These are phyloP conservation scores for Theristicus caerulescens DNA, from an alignment of 2,113 vertebrate genomes.

Conservation along the genomic window DNA sequence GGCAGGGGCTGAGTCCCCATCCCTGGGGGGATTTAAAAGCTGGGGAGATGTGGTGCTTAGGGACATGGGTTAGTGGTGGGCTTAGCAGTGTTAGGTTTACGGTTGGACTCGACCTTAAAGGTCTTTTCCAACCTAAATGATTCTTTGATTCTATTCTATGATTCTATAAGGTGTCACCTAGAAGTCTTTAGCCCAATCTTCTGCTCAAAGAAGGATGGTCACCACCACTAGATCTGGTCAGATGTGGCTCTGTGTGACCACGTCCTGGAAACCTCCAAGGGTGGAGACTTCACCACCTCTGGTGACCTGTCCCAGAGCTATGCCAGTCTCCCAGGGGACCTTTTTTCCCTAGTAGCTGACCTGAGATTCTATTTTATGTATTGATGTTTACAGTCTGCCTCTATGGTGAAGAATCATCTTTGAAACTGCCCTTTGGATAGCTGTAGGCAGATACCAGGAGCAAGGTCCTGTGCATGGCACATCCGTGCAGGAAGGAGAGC, in stretches of 20 bases:
- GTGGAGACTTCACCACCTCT: neutral
- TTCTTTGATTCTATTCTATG: neutral
- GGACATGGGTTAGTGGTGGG: neutral
- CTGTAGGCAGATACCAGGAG: neutral
- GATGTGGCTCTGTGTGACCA: neutral
- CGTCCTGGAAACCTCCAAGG: neutral
- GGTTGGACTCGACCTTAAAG: neutral
- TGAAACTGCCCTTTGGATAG: neutral
- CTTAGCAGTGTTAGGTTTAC: neutral
- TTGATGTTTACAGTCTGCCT: neutral
- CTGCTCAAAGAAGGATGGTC: neutral
- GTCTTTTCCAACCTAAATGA: neutral
- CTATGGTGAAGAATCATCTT: neutral
- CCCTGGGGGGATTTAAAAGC: neutral
- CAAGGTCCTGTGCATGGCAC: too few relatives aligned
- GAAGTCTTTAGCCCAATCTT: neutral
- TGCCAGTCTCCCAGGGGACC: neutral
- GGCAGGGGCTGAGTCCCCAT: neutral
- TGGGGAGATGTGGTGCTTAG: accelerated
- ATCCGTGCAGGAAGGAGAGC: neutral
- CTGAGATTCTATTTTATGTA: neutral
- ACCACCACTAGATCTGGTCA: neutral
- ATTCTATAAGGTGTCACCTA: neutral
- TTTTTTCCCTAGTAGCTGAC: neutral
- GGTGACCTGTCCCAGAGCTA: neutral